These are phyloP conservation scores for Chaetops frenatus DNA, from an alignment of 2,113 vertebrate genomes.

Conservation along the genomic window DNA sequence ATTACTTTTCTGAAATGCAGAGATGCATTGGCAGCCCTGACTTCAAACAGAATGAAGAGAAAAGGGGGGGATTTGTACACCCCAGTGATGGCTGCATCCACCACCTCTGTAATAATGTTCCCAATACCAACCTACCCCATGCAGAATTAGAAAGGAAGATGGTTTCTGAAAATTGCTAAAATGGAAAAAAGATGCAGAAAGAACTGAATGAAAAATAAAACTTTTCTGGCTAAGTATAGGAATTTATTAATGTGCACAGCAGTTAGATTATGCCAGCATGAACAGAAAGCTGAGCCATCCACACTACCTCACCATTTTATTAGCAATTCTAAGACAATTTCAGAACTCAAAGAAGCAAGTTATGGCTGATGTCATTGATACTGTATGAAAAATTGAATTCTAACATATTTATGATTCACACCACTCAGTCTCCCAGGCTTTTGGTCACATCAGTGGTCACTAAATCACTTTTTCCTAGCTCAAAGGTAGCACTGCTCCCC, in stretches of 20 bases:
- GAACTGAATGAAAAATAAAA: not conserved
- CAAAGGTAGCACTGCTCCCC: not conserved
- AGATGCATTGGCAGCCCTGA: not conserved
- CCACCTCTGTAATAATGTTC: not conserved
- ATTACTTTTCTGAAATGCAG: not conserved
- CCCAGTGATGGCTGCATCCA: not conserved
- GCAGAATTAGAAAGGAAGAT: not conserved
- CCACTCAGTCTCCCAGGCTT: not conserved
- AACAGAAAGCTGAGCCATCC: not conserved
- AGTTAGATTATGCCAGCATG: not conserved
- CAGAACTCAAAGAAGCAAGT: not conserved
- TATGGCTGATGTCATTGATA: not conserved
- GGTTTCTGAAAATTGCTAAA: not conserved
- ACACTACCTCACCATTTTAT: not conserved
- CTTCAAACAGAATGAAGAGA: not conserved
- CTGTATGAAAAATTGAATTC: not conserved
- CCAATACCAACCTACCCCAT: not conserved
- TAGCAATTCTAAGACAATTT: not conserved
- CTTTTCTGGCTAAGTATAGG: not conserved
- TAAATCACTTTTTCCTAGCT: not conserved
- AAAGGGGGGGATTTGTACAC: not conserved
- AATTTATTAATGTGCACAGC: not conserved
- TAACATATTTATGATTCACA: not conserved
- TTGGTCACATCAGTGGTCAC: fast-evolving
- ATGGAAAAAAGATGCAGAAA: not conserved